Conservation (phyloP, 2,888 invertebrate species). For the Mechanitis messenoides region DNA sequence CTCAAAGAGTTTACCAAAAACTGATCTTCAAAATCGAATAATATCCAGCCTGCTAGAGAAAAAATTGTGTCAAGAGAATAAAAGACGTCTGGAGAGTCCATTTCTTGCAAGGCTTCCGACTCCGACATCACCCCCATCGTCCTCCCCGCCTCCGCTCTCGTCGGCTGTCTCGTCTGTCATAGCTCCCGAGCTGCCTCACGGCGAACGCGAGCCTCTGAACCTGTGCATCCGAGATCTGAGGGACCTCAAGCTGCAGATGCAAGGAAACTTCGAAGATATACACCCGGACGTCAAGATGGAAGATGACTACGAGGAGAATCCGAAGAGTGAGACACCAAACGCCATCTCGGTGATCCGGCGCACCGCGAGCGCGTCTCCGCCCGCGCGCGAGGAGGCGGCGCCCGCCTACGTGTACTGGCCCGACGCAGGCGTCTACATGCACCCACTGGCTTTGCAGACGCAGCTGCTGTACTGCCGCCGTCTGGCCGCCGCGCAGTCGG, state of each 20-base stretch:
- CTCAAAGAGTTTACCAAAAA: conserved; percentile 64
- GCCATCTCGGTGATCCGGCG: conserved; percentile 69
- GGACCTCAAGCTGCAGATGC: conserved; percentile 80
- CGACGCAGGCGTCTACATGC: conserved; percentile 82
- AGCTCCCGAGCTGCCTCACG: conserved; percentile 52
- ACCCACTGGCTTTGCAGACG: conserved; percentile 84
- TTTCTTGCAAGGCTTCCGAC: conserved; percentile 40
- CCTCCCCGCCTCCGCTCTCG: conserved; percentile 60
- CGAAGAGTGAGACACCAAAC: conserved; percentile 60
- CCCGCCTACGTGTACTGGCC: conserved; percentile 83
- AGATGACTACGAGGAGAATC: conserved; percentile 70
- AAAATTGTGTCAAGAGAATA: conserved; percentile 81
- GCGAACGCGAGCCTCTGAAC: conserved; percentile 85
- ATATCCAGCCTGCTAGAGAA: conserved; percentile 83
- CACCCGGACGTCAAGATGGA: conserved; percentile 80
- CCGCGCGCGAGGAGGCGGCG: conserved; percentile 59
- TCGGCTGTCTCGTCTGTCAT: conserved; percentile 27
- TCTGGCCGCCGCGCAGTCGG: conserved; percentile 76
- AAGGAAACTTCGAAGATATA: conserved; percentile 79
- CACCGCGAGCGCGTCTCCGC: conserved; percentile 64
- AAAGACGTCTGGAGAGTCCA: conserved; percentile 58
- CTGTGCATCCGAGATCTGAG: conserved; percentile 87
- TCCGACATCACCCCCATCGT: conserved; percentile 50
- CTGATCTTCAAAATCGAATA: conserved; percentile 81
- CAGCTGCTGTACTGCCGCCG: conserved; percentile 85